Conservation (phyloP, 1,140 invertebrate genomes). For the Triops cancriformis region DNA sequence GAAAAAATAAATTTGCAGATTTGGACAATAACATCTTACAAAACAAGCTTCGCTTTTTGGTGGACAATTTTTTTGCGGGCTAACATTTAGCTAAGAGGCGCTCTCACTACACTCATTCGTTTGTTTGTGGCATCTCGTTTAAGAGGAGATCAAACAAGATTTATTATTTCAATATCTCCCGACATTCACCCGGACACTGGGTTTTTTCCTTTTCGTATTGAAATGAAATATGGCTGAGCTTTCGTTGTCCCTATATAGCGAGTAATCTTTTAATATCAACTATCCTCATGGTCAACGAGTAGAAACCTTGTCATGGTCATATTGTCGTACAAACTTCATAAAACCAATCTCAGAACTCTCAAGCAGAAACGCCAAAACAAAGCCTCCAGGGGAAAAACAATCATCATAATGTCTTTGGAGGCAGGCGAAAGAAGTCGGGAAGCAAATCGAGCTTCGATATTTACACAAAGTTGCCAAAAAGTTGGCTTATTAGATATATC, state of each 20-base stretch:
- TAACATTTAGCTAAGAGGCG: background rate
- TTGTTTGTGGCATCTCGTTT: constrained; percentile 11
- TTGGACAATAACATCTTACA: background rate
- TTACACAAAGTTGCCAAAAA: background rate
- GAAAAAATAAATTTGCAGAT: background rate
- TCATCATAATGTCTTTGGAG: background rate
- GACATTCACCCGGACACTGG: background rate
- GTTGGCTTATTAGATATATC: background rate
- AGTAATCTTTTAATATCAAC: constrained; percentile 14
- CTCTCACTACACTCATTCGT: background rate
- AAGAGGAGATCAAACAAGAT: constrained; percentile 10
- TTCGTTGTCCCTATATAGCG: constrained; percentile 13
- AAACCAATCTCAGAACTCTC: constrained; percentile 1
- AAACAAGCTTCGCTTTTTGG: constrained; percentile 7
- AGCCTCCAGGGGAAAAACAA: background rate
- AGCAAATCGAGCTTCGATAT: background rate
- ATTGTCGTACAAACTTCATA: background rate
- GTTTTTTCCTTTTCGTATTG: constrained; percentile 8
- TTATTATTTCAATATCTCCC: constrained; percentile 1
- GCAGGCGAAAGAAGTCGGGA: constrained; percentile 1
- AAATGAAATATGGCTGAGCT: constrained; percentile 14
- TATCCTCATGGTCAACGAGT: constrained; percentile 2
- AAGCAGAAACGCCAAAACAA: constrained; percentile 6
- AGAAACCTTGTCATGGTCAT: constrained; percentile 5
- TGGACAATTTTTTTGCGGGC: background rate